Percentiles rank a stretch among this genome's conserved stretches.
Conservation (phyloP, 2,888 invertebrate genomes). For the Polietes domitor region DNA sequence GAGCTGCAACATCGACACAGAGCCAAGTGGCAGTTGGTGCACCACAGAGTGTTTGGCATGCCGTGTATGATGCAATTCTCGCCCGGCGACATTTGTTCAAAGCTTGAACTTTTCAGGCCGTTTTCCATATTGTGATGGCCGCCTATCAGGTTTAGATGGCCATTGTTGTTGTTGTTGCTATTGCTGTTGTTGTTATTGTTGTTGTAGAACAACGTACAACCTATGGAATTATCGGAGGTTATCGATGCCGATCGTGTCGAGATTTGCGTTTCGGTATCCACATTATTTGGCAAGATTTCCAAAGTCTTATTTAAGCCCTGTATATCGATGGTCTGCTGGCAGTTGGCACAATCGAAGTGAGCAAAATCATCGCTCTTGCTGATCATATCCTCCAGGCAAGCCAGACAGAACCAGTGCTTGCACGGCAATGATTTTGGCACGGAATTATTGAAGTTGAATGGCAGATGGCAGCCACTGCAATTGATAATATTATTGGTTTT, state of each 20-base stretch:
- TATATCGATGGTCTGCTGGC: conserved; percentile 88
- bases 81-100: conserved; percentile 65
- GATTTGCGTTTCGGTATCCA: conserved; percentile 20
- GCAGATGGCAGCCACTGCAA: conserved; percentile 89
- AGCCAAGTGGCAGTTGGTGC: conserved; percentile 84
- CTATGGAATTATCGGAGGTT: conserved; percentile 53
- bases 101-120: conserved; percentile 49
- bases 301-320: conserved; percentile 74
- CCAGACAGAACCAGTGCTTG: conserved; percentile 89
- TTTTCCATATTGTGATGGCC: neutral
- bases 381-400: conserved; percentile 86
- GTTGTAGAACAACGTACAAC: conserved; percentile 51
- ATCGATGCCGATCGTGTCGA: conserved; percentile 56
- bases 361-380: conserved; percentile 83
- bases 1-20: conserved; percentile 87
- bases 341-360: conserved; percentile 84
- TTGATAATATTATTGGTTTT: conserved; percentile 88
- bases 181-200: conserved; percentile 51
- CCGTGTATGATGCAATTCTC: conserved; percentile 88
- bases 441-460: conserved; percentile 88
- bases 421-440: conserved; percentile 88
- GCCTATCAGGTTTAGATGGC: conserved; percentile 31
- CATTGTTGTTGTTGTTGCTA: conserved; percentile 41
- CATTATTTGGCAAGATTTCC: conserved; percentile 20
- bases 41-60: conserved; percentile 88